Conservation (phyloP, 2,113 vertebrate species). For the Haplochromis vanheusdeni region DNA sequence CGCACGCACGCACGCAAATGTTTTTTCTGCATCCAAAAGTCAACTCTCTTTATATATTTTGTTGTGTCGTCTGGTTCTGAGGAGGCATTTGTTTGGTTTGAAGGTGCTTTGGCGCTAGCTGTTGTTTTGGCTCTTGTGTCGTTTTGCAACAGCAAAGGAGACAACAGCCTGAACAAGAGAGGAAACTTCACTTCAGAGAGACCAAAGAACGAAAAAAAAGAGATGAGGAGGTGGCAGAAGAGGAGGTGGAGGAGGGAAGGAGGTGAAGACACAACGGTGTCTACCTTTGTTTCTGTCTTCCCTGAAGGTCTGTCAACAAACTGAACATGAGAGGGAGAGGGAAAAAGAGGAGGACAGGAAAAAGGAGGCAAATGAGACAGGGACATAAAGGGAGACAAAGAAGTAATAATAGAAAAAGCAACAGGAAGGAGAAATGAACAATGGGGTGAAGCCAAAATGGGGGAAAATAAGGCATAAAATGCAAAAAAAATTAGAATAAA, state of each 20-base stretch:
- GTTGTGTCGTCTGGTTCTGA: constrained; percentile 8
- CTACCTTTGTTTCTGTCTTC: constrained; percentile 42
- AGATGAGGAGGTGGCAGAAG: background rate
- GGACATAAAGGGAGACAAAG: background rate
- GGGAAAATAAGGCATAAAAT: background rate
- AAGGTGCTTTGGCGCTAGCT: constrained; percentile 11
- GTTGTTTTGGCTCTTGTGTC: constrained; percentile 46
- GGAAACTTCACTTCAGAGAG: constrained; percentile 55
- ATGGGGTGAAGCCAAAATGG: background rate
- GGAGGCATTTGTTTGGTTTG: constrained; percentile 49
- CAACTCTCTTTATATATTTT: background rate
- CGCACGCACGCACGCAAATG: fast-evolving
- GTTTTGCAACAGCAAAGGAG: constrained; percentile 28
- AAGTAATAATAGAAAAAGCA: background rate
- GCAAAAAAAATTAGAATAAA: background rate
- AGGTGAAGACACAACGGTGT: background rate
- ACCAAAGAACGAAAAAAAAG: background rate
- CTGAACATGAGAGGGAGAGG: background rate
- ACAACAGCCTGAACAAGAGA: constrained; percentile 47
- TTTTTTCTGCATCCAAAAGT: background rate
- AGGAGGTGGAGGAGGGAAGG: background rate
- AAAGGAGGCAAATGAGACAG: background rate
- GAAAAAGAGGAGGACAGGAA: background rate
- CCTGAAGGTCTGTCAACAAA: constrained; percentile 53
- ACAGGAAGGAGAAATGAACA: background rate